Base-by-base conservation (phyloP, 1,140 invertebrate species). In the Wiebesia pumilae region DNA sequence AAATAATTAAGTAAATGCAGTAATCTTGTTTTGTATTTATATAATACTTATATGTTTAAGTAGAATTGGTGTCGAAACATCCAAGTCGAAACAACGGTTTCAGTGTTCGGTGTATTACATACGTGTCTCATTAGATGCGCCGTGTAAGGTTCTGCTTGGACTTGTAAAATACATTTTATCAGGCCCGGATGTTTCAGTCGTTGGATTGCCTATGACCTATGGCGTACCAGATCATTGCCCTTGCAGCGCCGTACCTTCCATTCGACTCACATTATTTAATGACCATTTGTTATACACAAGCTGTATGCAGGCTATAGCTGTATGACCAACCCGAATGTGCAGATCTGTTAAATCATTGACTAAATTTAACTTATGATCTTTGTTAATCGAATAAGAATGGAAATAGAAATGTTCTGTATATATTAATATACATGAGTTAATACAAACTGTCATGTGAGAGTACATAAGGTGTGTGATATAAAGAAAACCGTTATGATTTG, bases 101-200 rank as follows among this genome's bases (percentile, higher is more conserved):
- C 24, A 27, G 1, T 62, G 58, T 62, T 62, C 21, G 21, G 58
- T 62, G 10, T 62, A 24, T 62, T 62, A 62, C 58, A 62, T 62
- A 62, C 58, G 58, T 62, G 58, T 62, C 58, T 62, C 58, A 62
- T 62, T 62, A 62, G 58, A 62, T 62, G 58, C 58, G 58, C 24
- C 58, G 58, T 62, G 24, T 62, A 62, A 62, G 58, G 58, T 62
- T 62, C 58, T 62, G 58, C 58, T 62, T 62, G 3, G 58, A 62
- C 19, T 71, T 71, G 69, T 71, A 35, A 38, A 12, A 71, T 71
- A 71, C 33, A 71, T 71, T 71, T 38, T 35, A 71, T 71, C 30
- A 71, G 30, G 35, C 16, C 33, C 69, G 7, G 12, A 71, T 71
- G 69, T 69, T 33, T 69, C 9, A 69, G 30, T 71, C 35, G 33